phyloP scores from a whole-genome alignment of 1,140 invertebrate species.

The Anthonomus grandis region DNA sequence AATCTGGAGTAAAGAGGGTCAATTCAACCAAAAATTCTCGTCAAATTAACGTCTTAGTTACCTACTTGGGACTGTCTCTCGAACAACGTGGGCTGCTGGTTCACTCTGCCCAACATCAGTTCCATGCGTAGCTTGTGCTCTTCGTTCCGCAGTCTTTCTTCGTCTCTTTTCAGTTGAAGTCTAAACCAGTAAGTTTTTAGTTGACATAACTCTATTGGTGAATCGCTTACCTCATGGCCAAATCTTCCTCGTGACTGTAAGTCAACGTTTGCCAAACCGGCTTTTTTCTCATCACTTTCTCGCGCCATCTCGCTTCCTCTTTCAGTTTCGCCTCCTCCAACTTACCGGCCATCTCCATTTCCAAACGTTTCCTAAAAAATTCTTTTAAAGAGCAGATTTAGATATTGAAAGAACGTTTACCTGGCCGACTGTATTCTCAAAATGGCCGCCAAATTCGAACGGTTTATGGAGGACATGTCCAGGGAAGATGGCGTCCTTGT shows the following conservation, averaged over 20 bases:
- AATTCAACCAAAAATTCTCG: not conserved
- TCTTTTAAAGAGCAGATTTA: conserved; percentile 4
- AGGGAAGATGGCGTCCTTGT: conserved; percentile 50
- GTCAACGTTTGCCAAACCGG: conserved; percentile 67
- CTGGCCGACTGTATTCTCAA: conserved; percentile 64
- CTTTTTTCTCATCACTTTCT: conserved; percentile 59
- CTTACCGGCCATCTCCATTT: conserved; percentile 58
- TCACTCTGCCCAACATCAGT: conserved; percentile 65
- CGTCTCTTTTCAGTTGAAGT: conserved; percentile 60
- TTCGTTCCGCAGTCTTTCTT: conserved; percentile 62
- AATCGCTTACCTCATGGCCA: conserved; percentile 52
- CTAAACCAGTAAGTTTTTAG: conserved; percentile 32
- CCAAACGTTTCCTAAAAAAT: conserved; percentile 57
- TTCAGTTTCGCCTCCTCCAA: conserved; percentile 58
- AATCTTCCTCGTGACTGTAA: conserved; percentile 65
- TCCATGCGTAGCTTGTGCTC: conserved; percentile 68
- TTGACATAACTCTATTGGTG: not conserved
- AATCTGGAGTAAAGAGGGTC: conserved; percentile 27
- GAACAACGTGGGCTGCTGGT: conserved; percentile 65
- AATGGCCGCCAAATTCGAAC: conserved; percentile 68
- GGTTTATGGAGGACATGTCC: conserved; percentile 52
- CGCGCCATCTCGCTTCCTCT: conserved; percentile 56
- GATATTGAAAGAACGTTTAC: conserved; percentile 39
- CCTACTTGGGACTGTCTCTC: conserved; percentile 65
- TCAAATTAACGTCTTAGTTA: not conserved